Conservation (phyloP, 2,888 invertebrate species). For the Cyclophora albipunctata region DNA sequence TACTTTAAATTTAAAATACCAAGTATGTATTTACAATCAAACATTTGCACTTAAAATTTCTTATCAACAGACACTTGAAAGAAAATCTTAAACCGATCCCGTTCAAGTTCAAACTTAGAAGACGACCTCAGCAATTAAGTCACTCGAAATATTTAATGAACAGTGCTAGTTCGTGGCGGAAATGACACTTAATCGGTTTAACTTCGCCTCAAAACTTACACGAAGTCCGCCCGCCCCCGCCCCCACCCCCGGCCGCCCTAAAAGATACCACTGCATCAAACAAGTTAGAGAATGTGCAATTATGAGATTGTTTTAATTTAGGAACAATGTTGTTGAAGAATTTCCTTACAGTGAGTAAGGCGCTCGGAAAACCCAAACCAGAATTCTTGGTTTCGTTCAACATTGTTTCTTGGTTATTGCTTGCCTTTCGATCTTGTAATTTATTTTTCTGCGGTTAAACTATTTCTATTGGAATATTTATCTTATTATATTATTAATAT, state of each 20-base stretch:
- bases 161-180: constrained; percentile 68
- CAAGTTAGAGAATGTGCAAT: constrained; percentile 72
- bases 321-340: constrained; percentile 73
- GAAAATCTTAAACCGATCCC: constrained; percentile 26
- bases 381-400: constrained; percentile 67
- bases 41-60: too few relatives aligned
- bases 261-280: constrained; percentile 66
- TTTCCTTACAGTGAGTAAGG: constrained; percentile 62
- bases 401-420: constrained; percentile 67
- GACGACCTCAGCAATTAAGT: constrained; percentile 67
- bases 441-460: constrained; percentile 36
- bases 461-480: constrained; percentile 19
- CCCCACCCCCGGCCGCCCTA: constrained; percentile 13
- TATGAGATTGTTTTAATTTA: constrained; percentile 75
- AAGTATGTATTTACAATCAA: too few relatives aligned
- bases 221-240: constrained; percentile 25
- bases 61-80: too few relatives aligned
- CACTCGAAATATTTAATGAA: constrained; percentile 73
- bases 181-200: constrained; percentile 74
- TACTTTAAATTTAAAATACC: too few relatives aligned
- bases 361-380: constrained; percentile 56
- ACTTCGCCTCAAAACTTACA: constrained; percentile 66
- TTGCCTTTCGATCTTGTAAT: constrained; percentile 41
- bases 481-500: neutral
- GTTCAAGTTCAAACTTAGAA: constrained; percentile 50